phyloP scores from a whole-genome alignment of 2,797 vertebrate genomes.

The Eulemur mongoz region DNA sequence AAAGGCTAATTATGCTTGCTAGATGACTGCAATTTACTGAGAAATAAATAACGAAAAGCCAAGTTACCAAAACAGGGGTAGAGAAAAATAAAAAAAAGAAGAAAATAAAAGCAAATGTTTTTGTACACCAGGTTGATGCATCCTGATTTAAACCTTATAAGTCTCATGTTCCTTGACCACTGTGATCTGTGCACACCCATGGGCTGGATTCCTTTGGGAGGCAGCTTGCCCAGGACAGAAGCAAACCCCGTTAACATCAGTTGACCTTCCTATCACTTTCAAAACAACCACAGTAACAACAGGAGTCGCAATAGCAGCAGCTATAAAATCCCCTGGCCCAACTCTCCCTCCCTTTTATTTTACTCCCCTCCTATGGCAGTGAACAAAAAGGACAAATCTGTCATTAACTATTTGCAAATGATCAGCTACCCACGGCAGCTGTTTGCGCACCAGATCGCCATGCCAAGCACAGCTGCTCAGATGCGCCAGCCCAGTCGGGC shows the following conservation, averaged over 20 bases:
- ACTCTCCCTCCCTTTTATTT: not conserved
- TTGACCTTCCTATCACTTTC: constrained; percentile 67
- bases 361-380: not conserved
- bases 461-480: constrained; percentile 70
- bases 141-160: not conserved
- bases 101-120: not conserved
- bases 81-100: not conserved
- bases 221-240: not conserved
- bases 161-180: not conserved
- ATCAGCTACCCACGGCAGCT: constrained; percentile 74
- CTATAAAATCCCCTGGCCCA: constrained; percentile 51
- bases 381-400: constrained; percentile 76
- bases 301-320: not conserved
- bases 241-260: constrained; percentile 24
- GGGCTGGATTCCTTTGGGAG: not conserved
- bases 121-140: not conserved
- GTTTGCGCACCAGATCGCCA: constrained; percentile 70
- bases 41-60: constrained; percentile 59
- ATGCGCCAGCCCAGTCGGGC: constrained; percentile 2
- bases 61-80: not conserved
- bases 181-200: not conserved
- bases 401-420: constrained; percentile 82
- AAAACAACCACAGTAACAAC: constrained; percentile 36
- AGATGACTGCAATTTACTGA: constrained; percentile 27
- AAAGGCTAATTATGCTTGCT: constrained; percentile 58